These are phyloP conservation scores for Pyralis farinalis DNA, from an alignment of 2,888 invertebrate species.

Conservation along the genomic window DNA sequence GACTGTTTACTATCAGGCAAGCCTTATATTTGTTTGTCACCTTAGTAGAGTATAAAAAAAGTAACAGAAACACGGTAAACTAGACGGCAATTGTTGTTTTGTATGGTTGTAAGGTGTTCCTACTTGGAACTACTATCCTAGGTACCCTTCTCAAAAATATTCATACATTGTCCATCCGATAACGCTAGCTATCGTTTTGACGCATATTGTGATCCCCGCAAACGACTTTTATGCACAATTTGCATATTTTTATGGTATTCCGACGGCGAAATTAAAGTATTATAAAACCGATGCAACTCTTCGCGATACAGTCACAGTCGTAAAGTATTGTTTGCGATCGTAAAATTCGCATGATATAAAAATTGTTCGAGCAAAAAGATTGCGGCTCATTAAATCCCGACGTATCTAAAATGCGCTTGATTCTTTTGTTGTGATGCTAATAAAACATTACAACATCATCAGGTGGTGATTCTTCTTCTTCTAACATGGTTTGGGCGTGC, in stretches of 20 bases:
- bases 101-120: no score
- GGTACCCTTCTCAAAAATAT: no score
- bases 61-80: no score
- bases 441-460: no score
- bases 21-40: no score
- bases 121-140: no score
- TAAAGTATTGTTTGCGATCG: slow-evolving; percentile 72
- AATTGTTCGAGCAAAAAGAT: slow-evolving; percentile 63
- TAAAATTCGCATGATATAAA: slow-evolving; percentile 68
- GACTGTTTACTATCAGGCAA: no score
- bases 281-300: slow-evolving; percentile 69
- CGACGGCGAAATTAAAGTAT: slow-evolving; percentile 78
- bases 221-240: slow-evolving; percentile 69
- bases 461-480: no score
- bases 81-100: no score
- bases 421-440: not conserved
- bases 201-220: slow-evolving; percentile 47
- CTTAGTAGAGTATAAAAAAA: no score
- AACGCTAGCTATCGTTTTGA: slow-evolving; percentile 36
- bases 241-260: slow-evolving; percentile 77
- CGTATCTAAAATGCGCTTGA: slow-evolving; percentile 11
- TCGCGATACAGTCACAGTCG: slow-evolving; percentile 66
- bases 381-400: slow-evolving; percentile 50
- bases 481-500: no score
- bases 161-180: slow-evolving; percentile 11